Percentiles rank a stretch among this genome's conserved stretches.
Evolutionary conservation across 2,113 vertebrate genomes (phyloP).

Genomic region (Xyrauchen texanus): DNA sequence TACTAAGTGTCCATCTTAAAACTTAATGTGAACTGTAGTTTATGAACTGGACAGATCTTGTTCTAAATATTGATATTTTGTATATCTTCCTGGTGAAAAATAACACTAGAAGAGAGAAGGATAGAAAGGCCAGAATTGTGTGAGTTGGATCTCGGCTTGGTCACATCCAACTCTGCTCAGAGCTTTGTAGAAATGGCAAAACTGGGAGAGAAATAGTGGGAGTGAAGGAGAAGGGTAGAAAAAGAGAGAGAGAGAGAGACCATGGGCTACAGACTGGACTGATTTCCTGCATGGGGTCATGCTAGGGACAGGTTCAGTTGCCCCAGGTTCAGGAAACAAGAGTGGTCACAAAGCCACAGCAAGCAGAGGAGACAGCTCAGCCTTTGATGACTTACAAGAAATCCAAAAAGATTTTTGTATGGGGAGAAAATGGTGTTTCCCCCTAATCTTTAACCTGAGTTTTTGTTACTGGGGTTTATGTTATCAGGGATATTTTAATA

Average conservation of each 20-base stretch:
- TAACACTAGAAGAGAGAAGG: background rate
- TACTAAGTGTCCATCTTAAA: background rate
- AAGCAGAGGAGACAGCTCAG: conserved; percentile 43
- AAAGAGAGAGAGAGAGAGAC: conserved; percentile 50
- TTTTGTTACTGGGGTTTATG: background rate
- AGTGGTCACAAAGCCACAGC: conserved; percentile 48
- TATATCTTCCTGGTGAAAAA: no score
- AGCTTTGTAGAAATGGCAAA: conserved; percentile 70
- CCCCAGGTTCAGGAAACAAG: conserved; percentile 66
- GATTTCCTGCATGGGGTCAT: conserved; percentile 80
- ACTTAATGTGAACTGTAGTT: background rate
- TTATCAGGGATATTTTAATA: background rate
- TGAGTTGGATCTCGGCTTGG: conserved; percentile 60
- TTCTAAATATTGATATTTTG: no score
- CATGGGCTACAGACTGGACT: conserved; percentile 75
- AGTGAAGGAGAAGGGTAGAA: background rate
- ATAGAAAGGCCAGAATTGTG: background rate
- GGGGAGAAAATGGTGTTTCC: background rate
- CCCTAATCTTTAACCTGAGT: conserved; percentile 6
- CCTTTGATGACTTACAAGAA: conserved; percentile 49
- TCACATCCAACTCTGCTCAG: conserved; percentile 78
- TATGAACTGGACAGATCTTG: no score
- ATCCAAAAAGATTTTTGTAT: conserved; percentile 34
- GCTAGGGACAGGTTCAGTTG: conserved; percentile 70
- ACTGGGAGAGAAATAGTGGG: conserved; percentile 30